phyloP scores from a whole-genome alignment of 2,797 vertebrate species.

The Acipenser transmontanus region DNA sequence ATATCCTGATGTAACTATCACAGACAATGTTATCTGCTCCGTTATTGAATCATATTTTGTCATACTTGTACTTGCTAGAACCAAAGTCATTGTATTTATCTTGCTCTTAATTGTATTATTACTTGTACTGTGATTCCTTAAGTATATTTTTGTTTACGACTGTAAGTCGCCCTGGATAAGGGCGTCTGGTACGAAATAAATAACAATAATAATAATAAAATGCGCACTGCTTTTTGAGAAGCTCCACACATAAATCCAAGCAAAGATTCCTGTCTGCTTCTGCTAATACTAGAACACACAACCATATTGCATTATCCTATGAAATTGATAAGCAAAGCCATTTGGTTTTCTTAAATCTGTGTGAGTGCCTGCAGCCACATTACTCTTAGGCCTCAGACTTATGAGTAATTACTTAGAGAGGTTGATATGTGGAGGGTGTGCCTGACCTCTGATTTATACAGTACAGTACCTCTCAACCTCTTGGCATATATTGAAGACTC shows the following conservation, averaged over 20 bases:
- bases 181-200: no score
- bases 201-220: no score
- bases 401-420: slow-evolving; percentile 19
- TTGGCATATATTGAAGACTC: slow-evolving; percentile 18
- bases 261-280: slow-evolving; percentile 16
- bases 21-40: no score
- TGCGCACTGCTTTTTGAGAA: no score
- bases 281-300: slow-evolving; percentile 22
- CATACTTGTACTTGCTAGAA: no score
- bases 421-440: slow-evolving; percentile 10
- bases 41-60: no score
- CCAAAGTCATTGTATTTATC: no score
- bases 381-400: not conserved
- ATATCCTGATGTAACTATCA: no score
- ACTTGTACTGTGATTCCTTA: no score
- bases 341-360: slow-evolving; percentile 29
- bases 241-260: slow-evolving; percentile 16
- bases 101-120: no score
- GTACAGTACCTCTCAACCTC: slow-evolving; percentile 1
- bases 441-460: slow-evolving; percentile 14
- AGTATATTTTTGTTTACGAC: no score
- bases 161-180: no score
- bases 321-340: slow-evolving; percentile 32
- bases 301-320: slow-evolving; percentile 14
- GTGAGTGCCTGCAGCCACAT: not conserved